Evolutionary conservation across 2,113 vertebrate species (phyloP).

Genomic region (human): GRCh38 chr11:128369501-128370000

Average conservation of each 20-base stretch:
- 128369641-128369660: background rate
- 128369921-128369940: background rate
- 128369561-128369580: background rate
- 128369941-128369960: background rate
- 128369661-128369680: background rate
- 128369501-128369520: fast-evolving
- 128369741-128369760: background rate
- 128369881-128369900: background rate
- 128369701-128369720: background rate
- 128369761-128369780: background rate
- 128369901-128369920: background rate
- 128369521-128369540: fast-evolving
- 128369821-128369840: background rate
- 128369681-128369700: background rate
- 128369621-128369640: background rate
- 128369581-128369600: background rate
- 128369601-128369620: background rate
- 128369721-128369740: background rate
- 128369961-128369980: background rate
- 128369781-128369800: background rate
- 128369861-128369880: background rate
- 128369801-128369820: background rate
- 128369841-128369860: background rate
- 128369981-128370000: background rate
- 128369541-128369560: background rate